A percentile compares a stretch with the other conserved stretches of the same genome.
phyloP scores from a whole-genome alignment of 2,113 vertebrate species.

The Mugil cephalus region DNA sequence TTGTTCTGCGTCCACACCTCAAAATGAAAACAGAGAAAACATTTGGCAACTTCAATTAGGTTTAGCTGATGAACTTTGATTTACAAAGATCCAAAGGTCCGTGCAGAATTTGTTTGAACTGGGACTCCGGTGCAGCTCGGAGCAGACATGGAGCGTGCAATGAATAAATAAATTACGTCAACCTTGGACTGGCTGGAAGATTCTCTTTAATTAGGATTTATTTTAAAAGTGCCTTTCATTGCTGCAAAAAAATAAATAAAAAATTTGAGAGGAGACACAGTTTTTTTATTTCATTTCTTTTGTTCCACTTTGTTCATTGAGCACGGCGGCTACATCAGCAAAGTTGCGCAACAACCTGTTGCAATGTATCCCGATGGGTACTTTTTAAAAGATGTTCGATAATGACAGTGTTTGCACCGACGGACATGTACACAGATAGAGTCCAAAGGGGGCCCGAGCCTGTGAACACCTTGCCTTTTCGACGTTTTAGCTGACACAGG shows the following conservation, averaged over 20 bases:
- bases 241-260: too few relatives aligned
- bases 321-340: neutral
- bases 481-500: neutral
- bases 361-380: slow-evolving; percentile 34
- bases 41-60: slow-evolving; percentile 36
- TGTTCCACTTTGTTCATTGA: neutral
- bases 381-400: slow-evolving; percentile 24
- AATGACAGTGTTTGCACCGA: slow-evolving; percentile 59
- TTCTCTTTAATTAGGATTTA: neutral
- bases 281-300: neutral
- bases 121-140: neutral
- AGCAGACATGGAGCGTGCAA: neutral
- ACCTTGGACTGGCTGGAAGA: neutral
- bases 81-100: slow-evolving; percentile 56
- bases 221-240: neutral
- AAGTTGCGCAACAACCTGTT: slow-evolving; percentile 55
- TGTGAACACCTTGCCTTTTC: neutral
- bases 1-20: slow-evolving; percentile 35
- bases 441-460: slow-evolving; percentile 57
- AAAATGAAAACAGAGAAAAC: slow-evolving; percentile 50
- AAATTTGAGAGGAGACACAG: neutral
- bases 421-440: slow-evolving; percentile 37
- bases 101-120: slow-evolving; percentile 37
- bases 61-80: slow-evolving; percentile 55
- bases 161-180: slow-evolving; percentile 27